phyloP scores from a whole-genome alignment of 2,797 vertebrate species.

The Alosa sapidissima region DNA sequence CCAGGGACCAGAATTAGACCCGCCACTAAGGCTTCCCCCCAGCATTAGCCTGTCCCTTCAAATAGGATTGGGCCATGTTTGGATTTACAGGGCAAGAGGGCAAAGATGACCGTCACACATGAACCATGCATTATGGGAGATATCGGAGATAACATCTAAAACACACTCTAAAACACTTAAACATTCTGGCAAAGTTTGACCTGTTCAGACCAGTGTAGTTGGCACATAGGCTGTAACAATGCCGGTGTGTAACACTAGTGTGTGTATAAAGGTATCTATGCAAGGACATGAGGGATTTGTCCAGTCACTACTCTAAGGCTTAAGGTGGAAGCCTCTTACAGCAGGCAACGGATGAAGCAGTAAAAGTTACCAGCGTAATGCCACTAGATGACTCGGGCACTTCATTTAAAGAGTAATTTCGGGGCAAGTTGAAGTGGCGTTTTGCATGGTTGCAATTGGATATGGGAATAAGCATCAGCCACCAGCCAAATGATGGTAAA shows the following conservation, averaged over 20 bases:
- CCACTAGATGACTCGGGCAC: background rate
- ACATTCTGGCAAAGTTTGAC: background rate
- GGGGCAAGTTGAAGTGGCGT: too few species aligned
- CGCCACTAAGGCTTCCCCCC: slow-evolving; percentile 2
- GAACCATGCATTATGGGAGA: background rate
- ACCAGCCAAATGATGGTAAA: too few species aligned
- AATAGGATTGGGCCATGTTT: slow-evolving; percentile 61
- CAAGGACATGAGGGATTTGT: slow-evolving; percentile 58
- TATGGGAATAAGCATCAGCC: too few species aligned
- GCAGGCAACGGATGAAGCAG: slow-evolving; percentile 63
- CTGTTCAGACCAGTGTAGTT: background rate
- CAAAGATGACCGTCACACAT: slow-evolving; percentile 54
- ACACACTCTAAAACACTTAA: background rate
- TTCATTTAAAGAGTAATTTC: background rate
- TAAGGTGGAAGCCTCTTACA: slow-evolving; percentile 72
- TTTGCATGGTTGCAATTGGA: too few species aligned
- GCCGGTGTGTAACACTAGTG: background rate
- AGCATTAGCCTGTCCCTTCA: slow-evolving; percentile 57
- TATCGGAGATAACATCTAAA: background rate
- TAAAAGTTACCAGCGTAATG: slow-evolving; percentile 64
- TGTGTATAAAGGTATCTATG: background rate
- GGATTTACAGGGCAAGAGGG: slow-evolving; percentile 55
- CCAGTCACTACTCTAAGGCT: slow-evolving; percentile 54
- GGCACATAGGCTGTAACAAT: background rate
- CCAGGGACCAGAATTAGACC: slow-evolving; percentile 55